phyloP scores from a whole-genome alignment of 1,140 invertebrate genomes.

The Meteorus sp. region DNA sequence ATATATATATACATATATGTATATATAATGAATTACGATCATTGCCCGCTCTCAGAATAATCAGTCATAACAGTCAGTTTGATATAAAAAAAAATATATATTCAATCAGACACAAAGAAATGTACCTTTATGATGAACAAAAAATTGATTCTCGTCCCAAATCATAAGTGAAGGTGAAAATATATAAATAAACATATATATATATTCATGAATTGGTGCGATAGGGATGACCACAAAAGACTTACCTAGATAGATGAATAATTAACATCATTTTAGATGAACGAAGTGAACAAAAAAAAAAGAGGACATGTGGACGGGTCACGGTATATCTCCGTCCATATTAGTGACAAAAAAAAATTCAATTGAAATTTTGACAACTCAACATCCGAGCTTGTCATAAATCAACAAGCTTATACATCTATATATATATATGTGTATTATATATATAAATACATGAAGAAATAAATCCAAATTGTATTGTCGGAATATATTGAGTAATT shows the following conservation, averaged over 20 bases:
- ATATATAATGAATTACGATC: conserved; percentile 3
- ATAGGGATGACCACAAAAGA: conserved; percentile 8
- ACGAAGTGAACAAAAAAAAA: no score
- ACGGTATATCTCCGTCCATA: conserved; percentile 18
- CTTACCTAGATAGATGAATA: conserved; percentile 13
- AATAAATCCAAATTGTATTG: no score
- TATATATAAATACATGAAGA: no score
- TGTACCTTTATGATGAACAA: neutral
- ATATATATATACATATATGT: conserved; percentile 11
- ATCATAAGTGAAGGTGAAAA: neutral
- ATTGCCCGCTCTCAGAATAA: neutral
- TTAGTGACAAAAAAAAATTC: neutral
- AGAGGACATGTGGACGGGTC: conserved; percentile 8
- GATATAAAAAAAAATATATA: neutral
- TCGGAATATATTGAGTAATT: conserved; percentile 1
- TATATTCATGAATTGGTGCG: neutral
- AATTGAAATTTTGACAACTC: neutral
- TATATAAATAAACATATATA: neutral
- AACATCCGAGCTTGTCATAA: neutral
- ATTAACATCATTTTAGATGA: conserved; percentile 20
- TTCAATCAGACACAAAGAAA: neutral
- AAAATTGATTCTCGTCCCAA: neutral
- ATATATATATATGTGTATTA: no score
- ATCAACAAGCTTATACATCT: no score
- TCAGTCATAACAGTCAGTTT: neutral